Percentiles rank a stretch among this genome's conserved stretches.
These are phyloP conservation scores for Meghimatium bilineatum DNA, from an alignment of 2,888 invertebrate species.

Conservation along the genomic window DNA sequence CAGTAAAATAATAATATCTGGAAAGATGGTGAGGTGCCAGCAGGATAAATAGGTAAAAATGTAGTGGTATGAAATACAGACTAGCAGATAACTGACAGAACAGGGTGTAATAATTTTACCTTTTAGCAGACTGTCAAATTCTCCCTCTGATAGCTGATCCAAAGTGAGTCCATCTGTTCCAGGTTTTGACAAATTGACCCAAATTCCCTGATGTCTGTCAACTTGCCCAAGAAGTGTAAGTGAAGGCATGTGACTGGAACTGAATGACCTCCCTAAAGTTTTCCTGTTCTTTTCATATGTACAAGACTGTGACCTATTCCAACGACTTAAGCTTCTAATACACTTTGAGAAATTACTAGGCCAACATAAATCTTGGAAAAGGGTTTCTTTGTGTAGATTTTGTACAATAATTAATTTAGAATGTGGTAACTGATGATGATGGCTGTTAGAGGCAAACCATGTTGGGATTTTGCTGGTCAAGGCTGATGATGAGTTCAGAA, in stretches of 20 bases:
- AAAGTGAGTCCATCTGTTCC: background rate
- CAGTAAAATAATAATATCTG: too few relatives aligned
- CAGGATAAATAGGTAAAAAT: too few relatives aligned
- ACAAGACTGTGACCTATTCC: background rate
- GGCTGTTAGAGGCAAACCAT: background rate
- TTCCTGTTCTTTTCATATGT: background rate
- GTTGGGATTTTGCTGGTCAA: background rate
- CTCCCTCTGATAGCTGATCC: constrained; percentile 8
- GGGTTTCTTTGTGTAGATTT: background rate
- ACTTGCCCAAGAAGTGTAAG: constrained; percentile 7
- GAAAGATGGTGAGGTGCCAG: too few relatives aligned
- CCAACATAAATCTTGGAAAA: background rate
- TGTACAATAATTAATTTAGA: background rate
- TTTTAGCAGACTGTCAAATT: constrained; percentile 36
- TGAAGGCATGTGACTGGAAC: background rate
- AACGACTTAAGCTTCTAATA: background rate
- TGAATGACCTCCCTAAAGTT: background rate
- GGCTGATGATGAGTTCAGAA: background rate
- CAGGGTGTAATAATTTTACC: too few relatives aligned
- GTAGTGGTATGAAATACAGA: too few relatives aligned
- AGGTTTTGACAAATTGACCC: constrained; percentile 40
- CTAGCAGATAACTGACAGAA: too few relatives aligned
- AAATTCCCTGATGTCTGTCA: constrained; percentile 48
- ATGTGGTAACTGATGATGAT: background rate
- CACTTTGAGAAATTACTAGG: background rate